These are phyloP conservation scores for Neotoxoptera formosana DNA, from an alignment of 1,140 invertebrate species.

Conservation along the genomic window DNA sequence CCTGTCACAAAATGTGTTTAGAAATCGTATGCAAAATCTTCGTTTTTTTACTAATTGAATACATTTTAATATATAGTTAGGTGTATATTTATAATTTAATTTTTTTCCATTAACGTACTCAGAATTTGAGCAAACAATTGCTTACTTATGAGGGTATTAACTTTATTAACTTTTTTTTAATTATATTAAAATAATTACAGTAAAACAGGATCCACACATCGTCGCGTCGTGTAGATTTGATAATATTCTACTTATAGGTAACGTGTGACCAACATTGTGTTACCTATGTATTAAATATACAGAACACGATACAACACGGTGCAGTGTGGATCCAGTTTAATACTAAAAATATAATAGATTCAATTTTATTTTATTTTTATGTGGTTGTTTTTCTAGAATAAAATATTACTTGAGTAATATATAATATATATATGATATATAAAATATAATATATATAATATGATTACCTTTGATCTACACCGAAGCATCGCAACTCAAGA, in stretches of 20 bases:
- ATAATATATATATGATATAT: no score
- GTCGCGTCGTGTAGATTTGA: no score
- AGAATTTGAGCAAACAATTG: neutral
- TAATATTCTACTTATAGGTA: no score
- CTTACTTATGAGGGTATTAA: neutral
- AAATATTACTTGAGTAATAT: neutral
- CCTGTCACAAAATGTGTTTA: neutral
- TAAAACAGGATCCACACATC: no score
- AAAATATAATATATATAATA: no score
- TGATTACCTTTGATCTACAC: neutral
- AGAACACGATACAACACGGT: no score
- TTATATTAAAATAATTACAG: neutral
- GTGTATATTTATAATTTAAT: neutral
- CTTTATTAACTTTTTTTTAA: neutral
- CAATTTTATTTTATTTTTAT: neutral
- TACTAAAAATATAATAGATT: neutral
- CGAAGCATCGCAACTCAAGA: neutral
- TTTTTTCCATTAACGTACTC: neutral
- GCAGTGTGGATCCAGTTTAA: no score
- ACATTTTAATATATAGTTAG: neutral
- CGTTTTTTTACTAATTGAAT: neutral
- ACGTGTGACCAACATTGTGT: no score
- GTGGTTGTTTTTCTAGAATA: neutral
- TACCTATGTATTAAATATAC: no score
- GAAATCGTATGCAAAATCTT: neutral